Base-by-base conservation (phyloP, 2,888 invertebrate genomes). In the Eupithecia dodoneata region DNA sequence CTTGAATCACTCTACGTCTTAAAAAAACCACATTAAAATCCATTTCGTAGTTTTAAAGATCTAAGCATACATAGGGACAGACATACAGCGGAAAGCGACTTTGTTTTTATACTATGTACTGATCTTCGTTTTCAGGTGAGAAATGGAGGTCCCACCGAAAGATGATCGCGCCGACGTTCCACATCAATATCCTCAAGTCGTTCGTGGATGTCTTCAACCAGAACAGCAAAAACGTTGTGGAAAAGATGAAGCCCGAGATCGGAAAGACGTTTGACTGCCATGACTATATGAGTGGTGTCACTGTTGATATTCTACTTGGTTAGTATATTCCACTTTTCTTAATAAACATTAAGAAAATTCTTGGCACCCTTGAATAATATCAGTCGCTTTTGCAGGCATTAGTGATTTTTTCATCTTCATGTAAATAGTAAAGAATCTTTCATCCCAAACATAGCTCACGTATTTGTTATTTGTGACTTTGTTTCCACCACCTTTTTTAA, bases 151-250 rank as follows among this genome's bases (percentile, higher is more conserved):
- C 96, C 1, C 97, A 97, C 87, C 96, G 97, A 75, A 97, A 97
- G 93, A 95, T 97, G 86, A 97, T 97, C 76, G 97, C 97, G 0
- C 97, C 97, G 18, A 97, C 97, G 66, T 97, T 97, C 95, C 97
- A 97, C 86, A 96, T 97, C 87, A 97, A 97, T 87, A 97, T 97
- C 0, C 90, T 97, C 67, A 97, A 97, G 90, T 97, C 97, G 3
- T 97, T 97, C 87, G 96, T 97, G 80, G 96, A 96, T 71, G 95
- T 97, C 0, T 97, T 97, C 90, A 97, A 98, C 79, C 96, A 96
- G 9, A 98, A 98, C 91, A 97, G 97, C 71, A 95, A 93, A 72
- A 96, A 96, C 67, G 97, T 97, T 0, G 97, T 97, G 0, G 94
- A 96, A 0, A 97, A 96, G 83, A 94, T 97, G 95, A 92, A 93